A percentile compares a stretch with the other conserved stretches of the same genome.
Conservation (phyloP, 2,888 invertebrate species). For the Polydesmus complanatus region DNA sequence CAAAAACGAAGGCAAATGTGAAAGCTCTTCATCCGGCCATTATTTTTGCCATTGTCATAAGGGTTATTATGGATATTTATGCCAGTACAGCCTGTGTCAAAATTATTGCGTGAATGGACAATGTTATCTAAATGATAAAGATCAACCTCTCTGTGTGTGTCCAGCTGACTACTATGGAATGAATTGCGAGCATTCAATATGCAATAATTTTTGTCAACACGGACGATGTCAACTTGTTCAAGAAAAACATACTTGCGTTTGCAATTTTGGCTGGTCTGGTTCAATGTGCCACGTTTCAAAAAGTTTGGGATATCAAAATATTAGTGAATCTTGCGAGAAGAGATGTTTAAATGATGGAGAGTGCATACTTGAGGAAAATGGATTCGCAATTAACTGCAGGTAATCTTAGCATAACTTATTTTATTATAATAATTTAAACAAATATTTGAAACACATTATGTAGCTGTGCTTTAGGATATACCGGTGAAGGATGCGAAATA, state of each 20-base stretch:
- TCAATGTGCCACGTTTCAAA: slow-evolving; percentile 1
- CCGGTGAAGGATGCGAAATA: background rate
- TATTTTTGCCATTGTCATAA: background rate
- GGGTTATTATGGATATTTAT: background rate
- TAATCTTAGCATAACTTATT: background rate
- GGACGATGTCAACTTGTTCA: background rate
- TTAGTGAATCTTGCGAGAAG: background rate
- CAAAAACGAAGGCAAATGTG: background rate
- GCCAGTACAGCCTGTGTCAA: slow-evolving; percentile 1
- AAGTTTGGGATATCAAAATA: background rate
- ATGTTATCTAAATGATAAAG: background rate
- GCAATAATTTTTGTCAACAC: slow-evolving; percentile 4
- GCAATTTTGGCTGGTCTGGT: slow-evolving; percentile 1
- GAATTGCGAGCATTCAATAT: slow-evolving; percentile 2
- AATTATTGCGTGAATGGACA: slow-evolving; percentile 3
- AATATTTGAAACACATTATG: background rate
- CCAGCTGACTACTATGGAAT: background rate
- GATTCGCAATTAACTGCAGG: background rate
- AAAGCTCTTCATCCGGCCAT: background rate
- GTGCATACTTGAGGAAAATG: background rate
- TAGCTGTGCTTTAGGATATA: background rate
- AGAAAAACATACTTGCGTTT: background rate
- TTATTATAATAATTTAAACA: background rate
- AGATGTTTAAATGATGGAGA: slow-evolving; percentile 8
- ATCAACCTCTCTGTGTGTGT: slow-evolving; percentile 1